Base-by-base conservation (phyloP, 2,888 invertebrate species). In the Andrena hattorfiana region DNA sequence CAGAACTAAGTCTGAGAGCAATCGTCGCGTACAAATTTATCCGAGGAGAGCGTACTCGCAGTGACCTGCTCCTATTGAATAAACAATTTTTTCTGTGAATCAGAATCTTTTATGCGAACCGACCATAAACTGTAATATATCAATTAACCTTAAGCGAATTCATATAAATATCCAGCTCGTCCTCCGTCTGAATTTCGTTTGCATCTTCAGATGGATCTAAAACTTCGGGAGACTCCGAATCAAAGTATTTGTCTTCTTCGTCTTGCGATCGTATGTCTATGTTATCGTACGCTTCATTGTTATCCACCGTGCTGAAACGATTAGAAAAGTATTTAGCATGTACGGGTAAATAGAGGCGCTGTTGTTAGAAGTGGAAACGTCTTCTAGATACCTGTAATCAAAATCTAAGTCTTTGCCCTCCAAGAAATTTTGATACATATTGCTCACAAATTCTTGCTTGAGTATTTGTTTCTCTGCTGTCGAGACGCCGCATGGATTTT, bases 191-290 rank as follows among this genome's bases (percentile, higher is more conserved):
- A 54, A 85, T 90, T 66, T 90, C 89, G 76, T 86, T 89, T 70
- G 89, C 83, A 51, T 89, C 87, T 56, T 89, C 86, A 20, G 10
- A 64, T 16, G 62, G 32, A 70, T 89, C 72, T 51, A 91, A 87
- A 59, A 94, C 94, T 85, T 96, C 96, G 85, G 97, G 96, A 32
- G 96, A 95, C 93, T 98, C 98, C 3, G 97, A 96, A 93, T 98
- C 98, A 94, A 99, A 99, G 93, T 99, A 99, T 91, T 96, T 97
- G 89, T 99, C 98, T 94, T 99, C 98, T 86, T 96, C 97, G 94
- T 99, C 98, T 89, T 96, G 96, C 59, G 96, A 96, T 79, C 96
- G 94, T 71, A 97, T 95, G 78, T 96, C 96, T 83, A 97, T 93
- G 89, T 96, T 95, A 94, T 99, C 98, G 94, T 97, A 97, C 71